phyloP scores from a whole-genome alignment of 1,140 invertebrate genomes.

The Meloidogyne exigua region DNA sequence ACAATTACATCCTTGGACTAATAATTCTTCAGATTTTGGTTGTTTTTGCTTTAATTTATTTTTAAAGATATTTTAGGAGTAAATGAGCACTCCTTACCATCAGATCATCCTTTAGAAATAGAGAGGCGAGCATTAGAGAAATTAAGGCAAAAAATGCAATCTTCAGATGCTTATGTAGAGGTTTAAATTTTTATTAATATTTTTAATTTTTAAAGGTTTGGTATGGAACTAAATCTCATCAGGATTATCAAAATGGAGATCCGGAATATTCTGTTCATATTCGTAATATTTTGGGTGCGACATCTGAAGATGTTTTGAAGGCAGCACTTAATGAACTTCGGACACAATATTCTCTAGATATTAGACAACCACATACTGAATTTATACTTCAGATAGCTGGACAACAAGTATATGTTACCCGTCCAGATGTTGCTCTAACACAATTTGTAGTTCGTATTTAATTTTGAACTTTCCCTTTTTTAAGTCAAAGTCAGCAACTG shows the following conservation, averaged over 20 bases:
- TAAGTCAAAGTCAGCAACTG: too few relatives aligned
- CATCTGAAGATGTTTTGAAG: constrained; percentile 32
- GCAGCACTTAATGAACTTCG: constrained; percentile 27
- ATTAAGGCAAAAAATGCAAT: constrained; percentile 40
- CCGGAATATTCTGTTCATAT: constrained; percentile 38
- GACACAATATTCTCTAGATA: constrained; percentile 32
- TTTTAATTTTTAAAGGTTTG: constrained; percentile 6
- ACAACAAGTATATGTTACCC: constrained; percentile 44
- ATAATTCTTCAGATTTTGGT: neutral
- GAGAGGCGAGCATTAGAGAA: constrained; percentile 38
- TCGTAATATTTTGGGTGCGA: constrained; percentile 40
- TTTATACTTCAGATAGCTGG: constrained; percentile 56
- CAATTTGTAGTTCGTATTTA: constrained; percentile 36
- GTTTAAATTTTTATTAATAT: constrained; percentile 26
- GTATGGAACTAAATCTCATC: neutral
- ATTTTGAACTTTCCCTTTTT: neutral
- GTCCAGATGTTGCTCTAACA: constrained; percentile 32
- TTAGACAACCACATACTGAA: constrained; percentile 37
- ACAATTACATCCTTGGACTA: neutral
- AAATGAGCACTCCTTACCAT: constrained; percentile 35
- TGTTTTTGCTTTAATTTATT: neutral
- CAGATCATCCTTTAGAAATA: constrained; percentile 41
- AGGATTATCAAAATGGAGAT: neutral
- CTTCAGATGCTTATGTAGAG: constrained; percentile 39
- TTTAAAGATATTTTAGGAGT: constrained; percentile 27